Percentiles rank a stretch among this genome's conserved stretches.
Evolutionary conservation across 2,888 invertebrate species (phyloP).

Genomic region (Papilio gigon): DNA sequence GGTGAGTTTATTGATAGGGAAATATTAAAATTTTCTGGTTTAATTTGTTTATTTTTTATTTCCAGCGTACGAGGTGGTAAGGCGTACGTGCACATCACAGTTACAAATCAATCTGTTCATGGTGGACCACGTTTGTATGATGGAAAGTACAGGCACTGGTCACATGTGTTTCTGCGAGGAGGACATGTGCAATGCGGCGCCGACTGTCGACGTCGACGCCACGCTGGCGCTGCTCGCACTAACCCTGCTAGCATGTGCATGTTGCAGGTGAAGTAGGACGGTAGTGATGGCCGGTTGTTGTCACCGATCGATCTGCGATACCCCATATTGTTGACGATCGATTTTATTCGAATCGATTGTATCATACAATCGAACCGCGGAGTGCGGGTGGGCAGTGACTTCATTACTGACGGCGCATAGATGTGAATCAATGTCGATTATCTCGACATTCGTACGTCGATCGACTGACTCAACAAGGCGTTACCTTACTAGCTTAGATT

Average conservation of each 20-base stretch:
- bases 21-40: neutral
- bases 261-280: slow-evolving; percentile 76
- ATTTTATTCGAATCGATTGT: slow-evolving; percentile 33
- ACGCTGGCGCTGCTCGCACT: slow-evolving; percentile 61
- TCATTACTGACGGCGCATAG: neutral
- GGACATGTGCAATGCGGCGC: slow-evolving; percentile 92
- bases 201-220: slow-evolving; percentile 59
- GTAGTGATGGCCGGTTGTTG: slow-evolving; percentile 55
- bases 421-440: slow-evolving; percentile 14
- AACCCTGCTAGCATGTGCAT: slow-evolving; percentile 74
- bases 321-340: slow-evolving; percentile 30
- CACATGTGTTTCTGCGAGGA: slow-evolving; percentile 99
- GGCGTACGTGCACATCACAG: slow-evolving; percentile 95
- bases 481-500: slow-evolving; percentile 62
- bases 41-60: slow-evolving; percentile 56
- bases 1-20: neutral
- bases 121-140: slow-evolving; percentile 99
- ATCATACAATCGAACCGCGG: slow-evolving; percentile 41
- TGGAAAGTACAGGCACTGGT: slow-evolving; percentile 98
- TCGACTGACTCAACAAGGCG: slow-evolving; percentile 60
- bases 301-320: slow-evolving; percentile 55
- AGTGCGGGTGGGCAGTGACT: neutral
- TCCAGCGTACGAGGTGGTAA: slow-evolving; percentile 94
- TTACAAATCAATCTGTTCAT: slow-evolving; percentile 97
- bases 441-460: slow-evolving; percentile 49